Evolutionary conservation across 2,888 invertebrate genomes (phyloP), one percentile per base, ranked within the genome.

Genomic region (Gryllus longicercus): DNA sequence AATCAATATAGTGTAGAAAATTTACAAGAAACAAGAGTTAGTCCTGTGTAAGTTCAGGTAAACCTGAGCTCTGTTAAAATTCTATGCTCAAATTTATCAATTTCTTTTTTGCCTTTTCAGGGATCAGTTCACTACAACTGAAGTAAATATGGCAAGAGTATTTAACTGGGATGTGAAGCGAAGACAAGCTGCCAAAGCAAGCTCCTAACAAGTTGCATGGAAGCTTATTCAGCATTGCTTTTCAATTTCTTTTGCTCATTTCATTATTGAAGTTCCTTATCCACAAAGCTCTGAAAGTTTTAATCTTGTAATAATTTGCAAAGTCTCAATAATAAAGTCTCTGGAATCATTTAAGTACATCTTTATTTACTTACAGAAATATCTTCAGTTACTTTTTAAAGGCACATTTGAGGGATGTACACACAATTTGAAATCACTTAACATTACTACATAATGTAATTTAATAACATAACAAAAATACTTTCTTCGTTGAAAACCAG

Each of bases 131-230:
- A 99, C 99, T 21, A 99, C 98, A 25, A 96, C 97, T 77, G 99
- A 99, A 92, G 99, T 99, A 49, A 99, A 98, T 87, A 98, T 99
- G 96, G 98, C 99, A 51, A 90, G 99, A 86, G 96, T 99, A 49
- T 98, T 96, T 87, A 99, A 99, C 88, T 98, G 98, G 98, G 96
- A 98, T 88, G 97, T 99, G 4, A 98, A 97, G 87, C 92, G 93
- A 86, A 92, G 96, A 83, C 95, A 96, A 87, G 93, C 94, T 74
- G 92, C 91, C 75, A 92, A 92, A 85, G 88, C 77, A 18, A 75
- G 78, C 10, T 80, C 81, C 2, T 78, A 49, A 78, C 38, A 38
- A 38, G 38, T 38, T 38, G 5, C 38, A 38, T 38, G 63, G 74
- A 76, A 79, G 38, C 12, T 63, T 63, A n/a, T 63, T 8, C 63